Percentiles rank a stretch among this genome's conserved stretches.
Evolutionary conservation across 2,888 invertebrate genomes (phyloP).

Genomic region (Dynastes grantii): DNA sequence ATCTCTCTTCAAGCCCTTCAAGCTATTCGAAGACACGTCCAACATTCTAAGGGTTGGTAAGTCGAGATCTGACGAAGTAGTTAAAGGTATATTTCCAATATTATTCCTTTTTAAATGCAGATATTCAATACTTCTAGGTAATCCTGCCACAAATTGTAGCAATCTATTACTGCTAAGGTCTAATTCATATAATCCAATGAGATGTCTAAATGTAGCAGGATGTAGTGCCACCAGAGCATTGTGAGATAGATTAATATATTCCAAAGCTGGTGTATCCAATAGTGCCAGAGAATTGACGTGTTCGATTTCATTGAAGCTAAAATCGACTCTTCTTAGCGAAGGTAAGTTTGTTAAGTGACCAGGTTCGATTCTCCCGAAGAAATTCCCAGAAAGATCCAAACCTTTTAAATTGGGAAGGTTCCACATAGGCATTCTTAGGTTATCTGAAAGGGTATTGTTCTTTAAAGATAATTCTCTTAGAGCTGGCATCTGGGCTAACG

Average conservation of each 20-base stretch:
- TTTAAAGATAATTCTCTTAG: conserved; percentile 85
- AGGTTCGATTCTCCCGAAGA: conserved; percentile 81
- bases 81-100: conserved; percentile 77
- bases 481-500: conserved; percentile 88
- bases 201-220: conserved; percentile 83
- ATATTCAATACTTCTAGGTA: conserved; percentile 85
- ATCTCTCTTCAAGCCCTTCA: conserved; percentile 80
- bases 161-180: conserved; percentile 84
- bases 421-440: conserved; percentile 83
- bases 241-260: conserved; percentile 85
- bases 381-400: conserved; percentile 85
- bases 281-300: conserved; percentile 84
- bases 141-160: conserved; percentile 83
- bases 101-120: conserved; percentile 82
- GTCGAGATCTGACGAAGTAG: conserved; percentile 80
- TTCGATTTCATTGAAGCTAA: conserved; percentile 82
- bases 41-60: conserved; percentile 82
- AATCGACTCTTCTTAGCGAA: conserved; percentile 82
- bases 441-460: conserved; percentile 86
- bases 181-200: conserved; percentile 84
- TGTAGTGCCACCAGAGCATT: conserved; percentile 79
- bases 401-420: conserved; percentile 89
- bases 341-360: conserved; percentile 83
- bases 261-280: conserved; percentile 80
- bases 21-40: conserved; percentile 83